Evolutionary conservation across 2,113 vertebrate species (phyloP).

Genomic region (Phocoena phocoena): DNA sequence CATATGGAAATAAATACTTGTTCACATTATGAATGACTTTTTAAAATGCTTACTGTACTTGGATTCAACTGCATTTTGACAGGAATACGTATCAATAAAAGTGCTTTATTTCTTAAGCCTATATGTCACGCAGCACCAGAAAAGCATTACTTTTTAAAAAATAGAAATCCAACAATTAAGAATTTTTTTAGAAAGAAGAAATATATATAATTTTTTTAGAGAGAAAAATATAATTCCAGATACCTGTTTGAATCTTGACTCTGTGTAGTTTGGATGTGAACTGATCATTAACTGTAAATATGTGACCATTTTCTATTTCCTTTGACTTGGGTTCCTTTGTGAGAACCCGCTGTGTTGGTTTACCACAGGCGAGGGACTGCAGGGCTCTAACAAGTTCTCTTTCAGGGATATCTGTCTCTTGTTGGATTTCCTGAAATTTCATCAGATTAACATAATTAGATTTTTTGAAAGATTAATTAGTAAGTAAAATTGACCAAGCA

Average conservation of each 20-base stretch:
- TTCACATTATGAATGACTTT: not conserved
- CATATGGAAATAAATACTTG: not conserved
- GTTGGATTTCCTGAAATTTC: slow-evolving; percentile 94
- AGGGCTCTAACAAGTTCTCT: slow-evolving; percentile 95
- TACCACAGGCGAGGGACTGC: slow-evolving; percentile 97
- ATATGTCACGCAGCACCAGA: not conserved
- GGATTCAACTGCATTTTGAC: slow-evolving; percentile 21
- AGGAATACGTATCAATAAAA: not conserved
- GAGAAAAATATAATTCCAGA: slow-evolving; percentile 45
- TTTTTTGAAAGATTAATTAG: slow-evolving; percentile 34
- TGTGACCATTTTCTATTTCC: slow-evolving; percentile 97
- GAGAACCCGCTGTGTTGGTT: slow-evolving; percentile 96
- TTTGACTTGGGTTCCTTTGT: slow-evolving; percentile 98
- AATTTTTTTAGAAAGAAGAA: not conserved
- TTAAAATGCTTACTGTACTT: not conserved
- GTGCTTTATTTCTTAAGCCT: not conserved
- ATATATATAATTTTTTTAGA: not conserved
- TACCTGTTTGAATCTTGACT: slow-evolving; percentile 99
- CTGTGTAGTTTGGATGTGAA: slow-evolving; percentile 98
- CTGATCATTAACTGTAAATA: slow-evolving; percentile 99
- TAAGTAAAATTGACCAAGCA: slow-evolving; percentile 35
- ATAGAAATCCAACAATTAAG: slow-evolving; percentile 10
- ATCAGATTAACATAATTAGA: slow-evolving; percentile 63
- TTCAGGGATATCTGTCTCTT: slow-evolving; percentile 98
- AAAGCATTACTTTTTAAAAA: not conserved